Base-by-base conservation (phyloP, 2,888 invertebrate species). In the Sipha maydis region DNA sequence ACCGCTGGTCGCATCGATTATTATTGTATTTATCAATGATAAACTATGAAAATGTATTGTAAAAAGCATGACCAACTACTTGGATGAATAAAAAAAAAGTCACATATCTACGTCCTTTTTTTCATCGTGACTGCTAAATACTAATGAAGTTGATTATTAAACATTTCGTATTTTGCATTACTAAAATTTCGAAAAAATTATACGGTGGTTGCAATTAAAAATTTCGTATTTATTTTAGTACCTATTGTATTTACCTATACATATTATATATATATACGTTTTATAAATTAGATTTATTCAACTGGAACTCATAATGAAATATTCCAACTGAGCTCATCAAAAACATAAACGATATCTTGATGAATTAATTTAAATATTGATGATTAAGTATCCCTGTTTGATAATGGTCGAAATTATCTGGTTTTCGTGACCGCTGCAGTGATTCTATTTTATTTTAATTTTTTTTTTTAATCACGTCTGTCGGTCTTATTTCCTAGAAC, bases 331-430 rank as follows among this genome's bases (percentile, higher is more conserved):
- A 11, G 21, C 80, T 82, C 82, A n/a, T 56, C 78, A 61, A 34
- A 79, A 41, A 71, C 25, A 28, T n/a, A 48, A 48, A 69, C 21
- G 82, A 48, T 71, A 48, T 85, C 77, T 76, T 77, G 76, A 85
- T 85, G 11, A 41, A 76, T 77, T 76, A 61, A 76, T 85, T 85
- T 85, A 76, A 61, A 85, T 85, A 85, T 85, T 85, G 77, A 85
- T 77, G 76, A 83, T 75, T 54, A 34, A 56, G 34, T 48, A 73
- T 19, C 76, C 77, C 61, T 67, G 56, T 67, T 77, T 67, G 48
- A 41, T 41, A 41, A 77, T 82, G 69, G 31, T 71, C 71, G 1
- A 31, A 71, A 71, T 69, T 48, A 71, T 69, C 31, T 82, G 71
- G 61, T 31, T 82, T 82, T 69, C 28, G 31, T 82, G 38, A 82